These are phyloP conservation scores for Acronicta alni DNA, from an alignment of 2,888 invertebrate genomes.

Conservation along the genomic window DNA sequence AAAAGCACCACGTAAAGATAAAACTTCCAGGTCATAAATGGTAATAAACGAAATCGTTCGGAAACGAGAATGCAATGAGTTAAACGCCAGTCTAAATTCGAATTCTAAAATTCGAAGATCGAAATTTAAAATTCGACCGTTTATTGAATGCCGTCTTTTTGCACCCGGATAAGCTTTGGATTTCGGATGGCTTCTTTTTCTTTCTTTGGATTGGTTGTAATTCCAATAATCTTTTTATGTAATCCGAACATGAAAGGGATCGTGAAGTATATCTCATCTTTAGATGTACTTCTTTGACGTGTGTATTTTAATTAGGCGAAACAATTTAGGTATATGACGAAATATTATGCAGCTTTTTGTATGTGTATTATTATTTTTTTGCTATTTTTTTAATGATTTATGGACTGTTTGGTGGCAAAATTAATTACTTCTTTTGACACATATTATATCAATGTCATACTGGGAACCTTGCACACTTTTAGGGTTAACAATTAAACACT, in stretches of 20 bases:
- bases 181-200: slow-evolving; percentile 35
- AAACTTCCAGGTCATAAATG: slow-evolving; percentile 23
- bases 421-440: too few species aligned
- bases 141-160: slow-evolving; percentile 50
- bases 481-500: too few species aligned
- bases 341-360: too few species aligned
- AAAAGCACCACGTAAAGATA: slow-evolving; percentile 28
- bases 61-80: slow-evolving; percentile 48
- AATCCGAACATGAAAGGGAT: not conserved
- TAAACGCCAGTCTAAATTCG: slow-evolving; percentile 45
- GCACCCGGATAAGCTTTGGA: slow-evolving; percentile 31
- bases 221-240: not conserved
- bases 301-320: not conserved
- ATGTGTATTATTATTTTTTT: not conserved
- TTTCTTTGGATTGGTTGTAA: slow-evolving; percentile 25
- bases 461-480: too few species aligned
- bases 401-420: too few species aligned
- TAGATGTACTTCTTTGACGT: not conserved
- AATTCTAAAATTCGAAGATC: slow-evolving; percentile 36
- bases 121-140: slow-evolving; percentile 40
- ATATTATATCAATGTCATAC: too few species aligned
- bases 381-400: not conserved
- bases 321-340: too few species aligned
- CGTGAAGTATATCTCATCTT: not conserved
- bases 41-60: slow-evolving; percentile 34